Percentiles rank a stretch among this genome's conserved stretches.
These are phyloP conservation scores for Lepidocolaptes lacrymiger DNA, from an alignment of 2,797 vertebrate genomes.

Conservation along the genomic window DNA sequence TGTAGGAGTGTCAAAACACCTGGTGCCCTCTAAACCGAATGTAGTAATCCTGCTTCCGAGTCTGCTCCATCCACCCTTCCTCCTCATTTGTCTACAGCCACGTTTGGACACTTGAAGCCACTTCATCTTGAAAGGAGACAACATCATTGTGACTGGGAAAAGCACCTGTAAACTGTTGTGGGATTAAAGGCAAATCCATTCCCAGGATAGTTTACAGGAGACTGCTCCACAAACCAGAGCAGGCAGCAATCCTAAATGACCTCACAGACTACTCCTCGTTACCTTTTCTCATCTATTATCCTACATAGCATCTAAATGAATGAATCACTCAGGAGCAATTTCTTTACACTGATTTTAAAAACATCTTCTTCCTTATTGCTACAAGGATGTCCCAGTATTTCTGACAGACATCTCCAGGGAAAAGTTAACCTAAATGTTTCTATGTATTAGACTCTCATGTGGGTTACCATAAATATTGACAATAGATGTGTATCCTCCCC, in stretches of 20 bases:
- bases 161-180: neutral
- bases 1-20: neutral
- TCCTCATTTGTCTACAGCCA: neutral
- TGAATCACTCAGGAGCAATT: slow-evolving; percentile 9
- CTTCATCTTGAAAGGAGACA: neutral
- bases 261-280: neutral
- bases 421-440: slow-evolving; percentile 11
- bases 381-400: neutral
- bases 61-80: neutral
- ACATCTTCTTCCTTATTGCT: neutral
- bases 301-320: neutral
- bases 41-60: neutral
- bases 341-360: neutral
- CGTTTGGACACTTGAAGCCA: neutral
- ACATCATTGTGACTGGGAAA: neutral
- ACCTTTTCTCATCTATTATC: slow-evolving; percentile 1
- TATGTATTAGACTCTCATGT: neutral
- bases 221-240: neutral
- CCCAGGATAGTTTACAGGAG: neutral
- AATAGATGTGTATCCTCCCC: neutral
- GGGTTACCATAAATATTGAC: neutral
- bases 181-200: neutral
- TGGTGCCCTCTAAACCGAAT: neutral
- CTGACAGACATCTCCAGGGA: neutral
- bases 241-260: neutral